A percentile compares a stretch with the other conserved stretches of the same genome.
Conservation (phyloP, 2,797 vertebrate species). For the Poeciliopsis turneri region DNA sequence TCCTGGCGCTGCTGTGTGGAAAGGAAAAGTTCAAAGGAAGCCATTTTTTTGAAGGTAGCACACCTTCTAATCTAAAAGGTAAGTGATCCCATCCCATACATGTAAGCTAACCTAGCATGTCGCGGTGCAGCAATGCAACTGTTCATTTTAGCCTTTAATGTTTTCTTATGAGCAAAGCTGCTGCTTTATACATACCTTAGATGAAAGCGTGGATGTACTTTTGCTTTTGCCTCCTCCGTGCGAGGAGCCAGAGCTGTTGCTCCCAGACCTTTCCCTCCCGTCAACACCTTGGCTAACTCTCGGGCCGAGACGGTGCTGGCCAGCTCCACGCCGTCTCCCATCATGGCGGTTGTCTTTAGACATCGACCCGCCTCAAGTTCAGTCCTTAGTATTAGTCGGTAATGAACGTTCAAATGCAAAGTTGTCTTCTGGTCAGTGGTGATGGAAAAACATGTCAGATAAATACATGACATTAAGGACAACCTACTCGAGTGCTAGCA, state of each 20-base stretch:
- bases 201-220: slow-evolving; percentile 67
- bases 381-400: not conserved
- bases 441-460: slow-evolving; percentile 67
- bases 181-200: slow-evolving; percentile 71
- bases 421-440: slow-evolving; percentile 46
- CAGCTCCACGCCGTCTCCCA: slow-evolving; percentile 80
- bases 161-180: not conserved
- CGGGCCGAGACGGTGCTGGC: slow-evolving; percentile 80
- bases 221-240: slow-evolving; percentile 84
- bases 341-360: slow-evolving; percentile 85
- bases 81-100: too few relatives aligned
- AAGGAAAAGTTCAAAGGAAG: not conserved
- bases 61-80: not conserved
- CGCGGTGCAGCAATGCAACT: not conserved
- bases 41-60: not conserved
- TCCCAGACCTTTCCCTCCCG: slow-evolving; percentile 84
- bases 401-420: slow-evolving; percentile 12
- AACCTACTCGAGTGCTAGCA: slow-evolving; percentile 52
- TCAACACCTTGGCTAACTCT: slow-evolving; percentile 79
- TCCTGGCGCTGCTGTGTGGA: not conserved
- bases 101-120: slow-evolving; percentile 10
- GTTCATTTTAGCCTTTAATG: not conserved
- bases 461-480: slow-evolving; percentile 61
- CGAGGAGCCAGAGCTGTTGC: slow-evolving; percentile 86
- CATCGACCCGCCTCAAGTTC: slow-evolving; percentile 63